Evolutionary conservation across 2,113 vertebrate species (phyloP), one percentile per base, ranked within the genome.

Genomic region (Phalacrocorax brasilianus): DNA sequence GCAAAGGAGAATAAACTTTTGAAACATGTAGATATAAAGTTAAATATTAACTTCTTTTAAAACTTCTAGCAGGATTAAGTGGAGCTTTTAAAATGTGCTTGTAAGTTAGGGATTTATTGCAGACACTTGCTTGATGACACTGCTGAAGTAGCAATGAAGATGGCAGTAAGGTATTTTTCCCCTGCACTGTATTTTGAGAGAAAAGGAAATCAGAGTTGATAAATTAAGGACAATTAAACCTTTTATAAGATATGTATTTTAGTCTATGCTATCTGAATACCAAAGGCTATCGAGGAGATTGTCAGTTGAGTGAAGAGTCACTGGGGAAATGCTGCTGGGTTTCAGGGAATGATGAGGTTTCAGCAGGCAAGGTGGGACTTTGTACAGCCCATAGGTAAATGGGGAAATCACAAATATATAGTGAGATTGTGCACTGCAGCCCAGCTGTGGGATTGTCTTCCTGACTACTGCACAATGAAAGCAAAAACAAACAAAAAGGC

Each of bases 31-130:
- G 21, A 50, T 77, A 80, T 58, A 81, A 72, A 84, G 91, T 95
- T 93, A 95, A 93, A 44, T 28, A 74, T 92, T 92, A 93, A 92
- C 93, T 68, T 90, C 27, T 74, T 91, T 91, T 75, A 38, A 78
- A 89, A 85, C 73, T 91, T 77, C 61, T 65, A 16, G 65, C 14
- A 32, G 30, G 38, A 50, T 88, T 84, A 77, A 86, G 27, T 84
- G 70, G 24, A 86, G 44, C 68, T 95, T 95, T 94, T 75, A 85
- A 94, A 94, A 81, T 61, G 35, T 78, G 14, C 44, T 91, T 91
- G 21, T 72, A 68, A 94, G 17, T 85, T 72, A 74, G 88, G 76
- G 33, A 24, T 91, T 93, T 90, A 70, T 78, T 86, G 38, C 40
- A 86, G 78, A n/a, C 20, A 79, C 62, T 83, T 55, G 38, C 23